Conservation (phyloP, 2,113 vertebrate genomes). For the Lamprologus callipterus region DNA sequence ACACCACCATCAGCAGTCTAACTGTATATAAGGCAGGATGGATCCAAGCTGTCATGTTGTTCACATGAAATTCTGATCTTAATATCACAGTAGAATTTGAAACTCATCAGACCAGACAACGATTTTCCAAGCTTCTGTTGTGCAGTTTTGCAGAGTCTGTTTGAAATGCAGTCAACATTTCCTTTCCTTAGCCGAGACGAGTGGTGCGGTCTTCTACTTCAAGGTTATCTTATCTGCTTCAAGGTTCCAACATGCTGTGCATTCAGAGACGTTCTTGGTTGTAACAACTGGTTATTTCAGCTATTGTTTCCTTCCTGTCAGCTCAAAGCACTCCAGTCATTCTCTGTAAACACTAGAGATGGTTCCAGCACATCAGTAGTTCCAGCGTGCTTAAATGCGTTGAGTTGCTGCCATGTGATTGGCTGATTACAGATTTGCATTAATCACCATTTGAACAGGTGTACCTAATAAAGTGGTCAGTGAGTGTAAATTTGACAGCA, state of each 20-base stretch:
- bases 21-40: accelerated
- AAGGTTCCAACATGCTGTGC: accelerated
- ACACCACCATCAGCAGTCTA: not conserved
- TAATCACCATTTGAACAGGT: not conserved
- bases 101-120: accelerated
- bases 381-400: accelerated
- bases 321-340: not conserved
- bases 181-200: accelerated
- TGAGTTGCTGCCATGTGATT: not conserved
- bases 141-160: not conserved
- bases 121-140: not conserved
- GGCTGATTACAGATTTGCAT: not conserved
- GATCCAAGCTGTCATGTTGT: not conserved
- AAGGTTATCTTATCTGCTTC: not conserved
- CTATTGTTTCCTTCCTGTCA: not conserved
- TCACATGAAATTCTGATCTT: not conserved
- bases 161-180: not conserved
- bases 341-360: not conserved
- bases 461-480: not conserved
- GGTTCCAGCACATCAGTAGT: accelerated
- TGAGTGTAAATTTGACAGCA: not conserved
- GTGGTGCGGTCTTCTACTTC: not conserved
- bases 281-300: not conserved
- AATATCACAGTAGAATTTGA: accelerated
- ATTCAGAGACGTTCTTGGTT: not conserved